A percentile compares a stretch with the other conserved stretches of the same genome.
phyloP scores from a whole-genome alignment of 2,113 vertebrate species.

The Tor tambroides region DNA sequence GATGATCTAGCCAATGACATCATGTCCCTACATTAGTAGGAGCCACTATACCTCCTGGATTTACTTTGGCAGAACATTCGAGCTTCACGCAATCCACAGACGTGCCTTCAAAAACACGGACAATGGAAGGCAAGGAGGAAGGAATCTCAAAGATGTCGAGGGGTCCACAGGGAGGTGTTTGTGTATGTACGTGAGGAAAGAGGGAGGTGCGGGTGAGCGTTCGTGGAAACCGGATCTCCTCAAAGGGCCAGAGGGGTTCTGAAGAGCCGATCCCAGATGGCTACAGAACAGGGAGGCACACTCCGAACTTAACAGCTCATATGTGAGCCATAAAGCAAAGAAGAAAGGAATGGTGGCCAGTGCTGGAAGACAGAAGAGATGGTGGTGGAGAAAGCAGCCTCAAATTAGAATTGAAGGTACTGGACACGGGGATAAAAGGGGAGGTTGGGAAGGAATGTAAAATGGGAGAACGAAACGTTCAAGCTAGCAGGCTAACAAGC shows the following conservation, averaged over 20 bases:
- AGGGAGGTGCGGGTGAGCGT: slow-evolving; percentile 41
- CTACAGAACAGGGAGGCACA: slow-evolving; percentile 29
- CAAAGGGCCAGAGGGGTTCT: slow-evolving; percentile 41
- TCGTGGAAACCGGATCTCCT: slow-evolving; percentile 32
- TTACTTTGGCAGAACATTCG: slow-evolving; percentile 36
- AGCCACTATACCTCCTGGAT: slow-evolving; percentile 36
- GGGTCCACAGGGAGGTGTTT: slow-evolving; percentile 27
- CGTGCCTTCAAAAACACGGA: slow-evolving; percentile 17
- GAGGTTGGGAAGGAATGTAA: slow-evolving; percentile 31
- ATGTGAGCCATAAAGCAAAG: slow-evolving; percentile 43
- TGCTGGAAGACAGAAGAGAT: slow-evolving; percentile 58
- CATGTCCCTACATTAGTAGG: slow-evolving; percentile 30
- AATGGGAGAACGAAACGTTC: slow-evolving; percentile 26
- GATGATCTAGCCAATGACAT: slow-evolving; percentile 47
- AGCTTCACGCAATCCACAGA: slow-evolving; percentile 9
- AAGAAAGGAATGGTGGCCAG: slow-evolving; percentile 23
- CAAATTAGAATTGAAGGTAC: neutral
- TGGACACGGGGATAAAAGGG: neutral
- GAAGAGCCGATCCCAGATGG: slow-evolving; percentile 42
- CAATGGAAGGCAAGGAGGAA: slow-evolving; percentile 4
- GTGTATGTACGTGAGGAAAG: slow-evolving; percentile 43
- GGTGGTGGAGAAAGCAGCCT: slow-evolving; percentile 50
- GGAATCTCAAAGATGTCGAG: slow-evolving; percentile 26
- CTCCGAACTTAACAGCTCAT: slow-evolving; percentile 38
- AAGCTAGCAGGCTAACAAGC: slow-evolving; percentile 37